Conservation (phyloP, 2,888 invertebrate genomes). For the Torymus aiolomorphi region DNA sequence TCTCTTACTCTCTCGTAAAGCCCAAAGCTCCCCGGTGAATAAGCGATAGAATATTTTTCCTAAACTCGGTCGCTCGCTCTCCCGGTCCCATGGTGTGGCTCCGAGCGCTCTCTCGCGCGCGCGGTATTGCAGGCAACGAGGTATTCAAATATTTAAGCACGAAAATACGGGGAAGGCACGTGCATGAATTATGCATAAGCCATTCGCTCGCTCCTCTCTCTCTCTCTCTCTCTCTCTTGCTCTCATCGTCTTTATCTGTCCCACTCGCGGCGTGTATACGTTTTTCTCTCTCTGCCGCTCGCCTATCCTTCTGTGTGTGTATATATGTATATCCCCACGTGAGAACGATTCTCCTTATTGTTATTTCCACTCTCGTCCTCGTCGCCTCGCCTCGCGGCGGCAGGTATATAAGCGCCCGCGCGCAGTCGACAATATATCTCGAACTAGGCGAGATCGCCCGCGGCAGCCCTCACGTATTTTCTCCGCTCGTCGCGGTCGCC, state of each 20-base stretch:
- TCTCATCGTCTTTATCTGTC: conserved; percentile 33
- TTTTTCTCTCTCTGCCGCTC: conserved; percentile 42
- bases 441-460: conserved; percentile 11
- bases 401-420: no score
- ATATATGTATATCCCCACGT: conserved; percentile 21
- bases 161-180: conserved; percentile 73
- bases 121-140: conserved; percentile 65
- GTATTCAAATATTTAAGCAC: conserved; percentile 75
- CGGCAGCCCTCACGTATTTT: not conserved
- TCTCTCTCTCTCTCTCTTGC: conserved; percentile 45
- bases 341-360: conserved; percentile 57
- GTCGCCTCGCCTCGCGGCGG: not conserved
- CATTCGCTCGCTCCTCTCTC: conserved; percentile 57
- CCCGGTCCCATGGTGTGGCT: not conserved
- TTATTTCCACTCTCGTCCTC: conserved; percentile 51
- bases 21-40: conserved; percentile 60
- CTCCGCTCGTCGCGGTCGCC: not conserved
- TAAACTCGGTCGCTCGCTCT: conserved; percentile 62
- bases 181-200: conserved; percentile 73
- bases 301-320: conserved; percentile 24
- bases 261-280: no score
- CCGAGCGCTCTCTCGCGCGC: conserved; percentile 21
- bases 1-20: conserved; percentile 29
- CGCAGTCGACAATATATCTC: conserved; percentile 43
- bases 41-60: conserved; percentile 70